Percentiles rank a stretch among this genome's conserved stretches.
Evolutionary conservation across 2,888 invertebrate genomes (phyloP).

Genomic region (Apamea epomidion): DNA sequence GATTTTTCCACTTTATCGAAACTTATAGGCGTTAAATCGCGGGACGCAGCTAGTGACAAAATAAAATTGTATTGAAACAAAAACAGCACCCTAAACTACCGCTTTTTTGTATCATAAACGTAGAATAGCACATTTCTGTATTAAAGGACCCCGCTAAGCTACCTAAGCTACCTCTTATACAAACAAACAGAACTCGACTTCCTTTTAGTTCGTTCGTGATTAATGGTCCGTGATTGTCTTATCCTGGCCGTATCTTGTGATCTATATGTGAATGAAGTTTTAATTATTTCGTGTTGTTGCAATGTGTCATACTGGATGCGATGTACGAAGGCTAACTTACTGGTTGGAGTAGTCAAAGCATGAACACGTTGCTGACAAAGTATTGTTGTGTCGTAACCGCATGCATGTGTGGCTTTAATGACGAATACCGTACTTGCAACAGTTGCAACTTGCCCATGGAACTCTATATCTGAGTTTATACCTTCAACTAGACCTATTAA

Average conservation of each 20-base stretch:
- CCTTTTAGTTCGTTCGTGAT: constrained; percentile 58
- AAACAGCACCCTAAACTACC: too few species aligned
- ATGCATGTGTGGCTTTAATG: constrained; percentile 25
- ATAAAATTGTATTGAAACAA: neutral
- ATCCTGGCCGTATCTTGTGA: constrained; percentile 71
- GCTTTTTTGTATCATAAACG: neutral
- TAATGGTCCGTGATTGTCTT: constrained; percentile 55
- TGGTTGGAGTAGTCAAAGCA: constrained; percentile 30
- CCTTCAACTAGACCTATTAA: constrained; percentile 15
- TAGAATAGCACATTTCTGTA: neutral
- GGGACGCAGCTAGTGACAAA: neutral
- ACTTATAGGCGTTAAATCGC: too few species aligned
- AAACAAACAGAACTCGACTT: constrained; percentile 50
- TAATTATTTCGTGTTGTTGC: constrained; percentile 73
- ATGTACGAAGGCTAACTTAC: constrained; percentile 50
- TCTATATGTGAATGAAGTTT: constrained; percentile 75
- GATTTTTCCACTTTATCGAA: too few species aligned
- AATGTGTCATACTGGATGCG: constrained; percentile 70
- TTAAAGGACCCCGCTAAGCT: neutral
- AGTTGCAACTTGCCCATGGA: constrained; percentile 37
- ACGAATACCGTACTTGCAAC: neutral
- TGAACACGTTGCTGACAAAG: neutral
- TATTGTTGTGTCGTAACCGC: constrained; percentile 17
- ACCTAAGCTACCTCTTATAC: constrained; percentile 12
- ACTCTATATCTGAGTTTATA: constrained; percentile 23